Evolutionary conservation across 2,113 vertebrate genomes (phyloP), one percentile per base, ranked within the genome.

Genomic region (Trogon melanurus): DNA sequence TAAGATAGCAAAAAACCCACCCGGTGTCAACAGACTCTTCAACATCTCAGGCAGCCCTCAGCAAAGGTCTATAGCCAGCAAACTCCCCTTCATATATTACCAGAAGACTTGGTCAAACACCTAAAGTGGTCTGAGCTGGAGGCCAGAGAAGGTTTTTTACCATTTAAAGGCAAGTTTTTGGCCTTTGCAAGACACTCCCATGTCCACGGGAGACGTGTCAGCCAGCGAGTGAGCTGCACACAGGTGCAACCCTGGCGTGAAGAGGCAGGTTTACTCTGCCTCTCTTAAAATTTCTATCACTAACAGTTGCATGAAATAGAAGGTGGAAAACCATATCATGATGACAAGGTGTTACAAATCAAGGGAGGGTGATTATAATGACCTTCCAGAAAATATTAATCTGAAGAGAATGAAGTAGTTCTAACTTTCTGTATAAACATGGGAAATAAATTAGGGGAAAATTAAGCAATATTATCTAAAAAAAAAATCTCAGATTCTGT

Each of bases 181-280:
- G 14, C 16, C 8, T 62, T 66, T 85, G 65, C n/a, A n/a, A 3
- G 36, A 32, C 6, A 11, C 18, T 3, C 3, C 4, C 3, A 0
- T 4, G 0, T 34, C 47, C 16, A 17, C 1, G 7, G 61, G n/a
- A 67, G 22, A 18, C 29, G 48, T 23, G 27, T 13, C 30, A 7
- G 1, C 16, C 19, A 25, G n/a, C 2, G 16, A 74, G 21, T 0
- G 5, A 64, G 27, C 9, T 64, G 32, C 17, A 41, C 41, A 41
- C 41, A 85, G 18, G 27, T 58, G 64, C 15, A 10, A 30, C 9
- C 16, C 26, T 15, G 25, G 27, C 1, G 0, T 0, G 9, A 20
- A 13, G 13, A 74, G 15, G 10, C 6, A 13, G 20, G 29, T 54
- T 50, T 48, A 20, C 11, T 57, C 29, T 1, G 3, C 11, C 19